Evolutionary conservation across 2,113 vertebrate species (phyloP).

Genomic region (Charina bottae): DNA sequence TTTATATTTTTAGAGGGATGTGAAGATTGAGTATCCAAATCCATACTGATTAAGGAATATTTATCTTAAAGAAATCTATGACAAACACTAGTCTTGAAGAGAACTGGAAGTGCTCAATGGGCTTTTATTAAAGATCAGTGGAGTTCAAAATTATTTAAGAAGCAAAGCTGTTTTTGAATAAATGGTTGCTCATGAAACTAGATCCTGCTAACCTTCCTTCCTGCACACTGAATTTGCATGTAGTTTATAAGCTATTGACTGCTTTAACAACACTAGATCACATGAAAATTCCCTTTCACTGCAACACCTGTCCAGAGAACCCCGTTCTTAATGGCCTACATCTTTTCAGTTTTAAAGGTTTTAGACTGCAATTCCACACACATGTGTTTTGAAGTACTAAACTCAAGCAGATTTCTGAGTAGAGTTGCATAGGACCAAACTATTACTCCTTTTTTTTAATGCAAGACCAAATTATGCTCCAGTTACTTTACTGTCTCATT

Average conservation of each 20-base stretch:
- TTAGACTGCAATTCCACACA: neutral
- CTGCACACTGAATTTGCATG: slow-evolving; percentile 24
- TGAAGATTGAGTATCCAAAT: slow-evolving; percentile 16
- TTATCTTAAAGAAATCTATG: slow-evolving; percentile 17
- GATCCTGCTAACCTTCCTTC: slow-evolving; percentile 32
- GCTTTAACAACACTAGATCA: neutral
- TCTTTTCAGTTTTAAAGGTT: neutral
- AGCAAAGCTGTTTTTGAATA: neutral
- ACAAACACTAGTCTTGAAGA: neutral
- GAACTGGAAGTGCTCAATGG: neutral
- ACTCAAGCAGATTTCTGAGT: neutral
- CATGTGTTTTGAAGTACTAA: neutral
- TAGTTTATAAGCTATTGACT: neutral
- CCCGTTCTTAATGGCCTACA: neutral
- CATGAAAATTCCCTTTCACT: neutral
- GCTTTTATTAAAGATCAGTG: slow-evolving; percentile 27
- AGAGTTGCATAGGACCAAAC: neutral
- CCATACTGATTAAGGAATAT: slow-evolving; percentile 16
- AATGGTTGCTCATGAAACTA: slow-evolving; percentile 35
- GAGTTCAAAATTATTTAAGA: slow-evolving; percentile 35
- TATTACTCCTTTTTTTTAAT: neutral
- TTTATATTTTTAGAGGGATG: slow-evolving; percentile 5
- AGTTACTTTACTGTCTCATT: neutral
- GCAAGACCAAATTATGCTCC: neutral
- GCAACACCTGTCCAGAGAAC: neutral